Percentiles rank a stretch among this genome's conserved stretches.
These are phyloP conservation scores for Penaeus vannamei DNA, from an alignment of 1,140 invertebrate species.

Conservation along the genomic window DNA sequence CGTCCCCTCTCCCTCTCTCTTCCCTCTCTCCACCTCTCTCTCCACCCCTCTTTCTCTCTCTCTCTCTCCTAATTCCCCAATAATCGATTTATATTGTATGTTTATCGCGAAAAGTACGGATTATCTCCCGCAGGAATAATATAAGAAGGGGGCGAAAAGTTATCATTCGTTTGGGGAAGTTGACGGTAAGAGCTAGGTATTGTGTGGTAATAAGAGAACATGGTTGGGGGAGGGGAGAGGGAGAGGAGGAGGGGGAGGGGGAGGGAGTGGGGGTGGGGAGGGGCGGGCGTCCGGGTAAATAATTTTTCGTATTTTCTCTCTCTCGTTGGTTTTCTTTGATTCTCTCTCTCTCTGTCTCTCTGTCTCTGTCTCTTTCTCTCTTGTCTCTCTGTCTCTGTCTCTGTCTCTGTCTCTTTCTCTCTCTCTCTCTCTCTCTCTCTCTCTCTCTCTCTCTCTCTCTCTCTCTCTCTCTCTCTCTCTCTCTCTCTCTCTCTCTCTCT, in stretches of 20 bases:
- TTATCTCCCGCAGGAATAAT: too few species aligned
- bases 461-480: background rate
- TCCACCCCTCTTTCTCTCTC: conserved; percentile 23
- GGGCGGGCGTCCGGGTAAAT: too few species aligned
- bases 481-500: conserved; percentile 22
- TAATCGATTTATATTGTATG: too few species aligned
- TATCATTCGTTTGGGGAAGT: too few species aligned
- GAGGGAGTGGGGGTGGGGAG: too few species aligned
- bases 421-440: background rate
- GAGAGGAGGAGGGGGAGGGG: too few species aligned
- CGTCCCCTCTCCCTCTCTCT: background rate
- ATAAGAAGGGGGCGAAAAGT: too few species aligned
- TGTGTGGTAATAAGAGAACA: too few species aligned
- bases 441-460: too few species aligned
- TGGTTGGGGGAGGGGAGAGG: too few species aligned
- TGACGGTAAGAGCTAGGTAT: too few species aligned
- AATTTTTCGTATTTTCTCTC: background rate
- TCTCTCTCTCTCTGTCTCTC: background rate
- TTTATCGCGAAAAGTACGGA: too few species aligned
- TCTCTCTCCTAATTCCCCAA: background rate
- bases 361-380: background rate
- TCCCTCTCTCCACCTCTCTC: background rate
- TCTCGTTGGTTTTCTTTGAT: background rate
- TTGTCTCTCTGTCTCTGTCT: conserved; percentile 23
- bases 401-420: background rate